Evolutionary conservation across 2,797 vertebrate genomes (phyloP).

Genomic region (Odontamblyopus lacepedii): DNA sequence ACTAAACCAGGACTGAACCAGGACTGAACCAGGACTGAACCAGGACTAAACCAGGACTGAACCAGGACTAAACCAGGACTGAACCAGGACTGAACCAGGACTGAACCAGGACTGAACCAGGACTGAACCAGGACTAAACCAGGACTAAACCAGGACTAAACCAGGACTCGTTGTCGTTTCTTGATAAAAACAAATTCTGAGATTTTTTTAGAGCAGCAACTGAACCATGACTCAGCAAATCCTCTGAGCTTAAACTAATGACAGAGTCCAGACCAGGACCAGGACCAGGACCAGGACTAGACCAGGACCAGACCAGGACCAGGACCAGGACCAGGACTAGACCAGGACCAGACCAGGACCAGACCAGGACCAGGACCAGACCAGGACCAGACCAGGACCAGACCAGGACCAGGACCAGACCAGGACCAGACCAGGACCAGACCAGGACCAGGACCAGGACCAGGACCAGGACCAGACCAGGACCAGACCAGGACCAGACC

Average conservation of each 20-base stretch:
- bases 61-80: too few species aligned
- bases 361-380: not conserved
- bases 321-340: not conserved
- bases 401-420: too few species aligned
- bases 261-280: not conserved
- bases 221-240: slow-evolving; percentile 3
- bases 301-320: not conserved
- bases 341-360: too few species aligned
- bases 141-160: not conserved
- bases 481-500: too few species aligned
- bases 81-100: too few species aligned
- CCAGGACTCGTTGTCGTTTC: too few species aligned
- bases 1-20: too few species aligned
- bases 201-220: not conserved
- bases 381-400: too few species aligned
- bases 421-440: not conserved
- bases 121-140: not conserved
- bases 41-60: too few species aligned
- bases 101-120: not conserved
- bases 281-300: not conserved
- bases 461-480: too few species aligned
- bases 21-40: too few species aligned
- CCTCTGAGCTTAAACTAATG: not conserved
- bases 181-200: not conserved
- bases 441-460: too few species aligned